Evolutionary conservation across 2,888 invertebrate genomes (phyloP), one percentile per base, ranked within the genome.

Genomic region (Ariolimax columbianus): DNA sequence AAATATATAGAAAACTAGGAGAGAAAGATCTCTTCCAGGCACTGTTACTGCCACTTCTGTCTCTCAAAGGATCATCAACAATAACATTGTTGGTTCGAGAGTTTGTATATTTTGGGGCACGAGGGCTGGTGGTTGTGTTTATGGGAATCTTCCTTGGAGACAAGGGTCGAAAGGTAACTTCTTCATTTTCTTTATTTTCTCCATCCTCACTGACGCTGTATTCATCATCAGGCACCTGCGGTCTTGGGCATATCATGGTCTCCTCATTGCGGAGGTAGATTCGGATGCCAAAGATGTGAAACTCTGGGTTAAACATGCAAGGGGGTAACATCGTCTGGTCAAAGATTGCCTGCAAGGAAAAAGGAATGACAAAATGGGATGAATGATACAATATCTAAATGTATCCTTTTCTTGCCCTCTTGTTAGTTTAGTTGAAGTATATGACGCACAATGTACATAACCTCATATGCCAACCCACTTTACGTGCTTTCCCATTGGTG

Each of bases 201-300:
- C 43, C 75, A 63, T 40, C 63, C 23, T 36, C 82, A 23, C 47
- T 73, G 33, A 77, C 55, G 63, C 47, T 38, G 38, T 66, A 66
- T 1, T 78, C 78, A 51, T 83, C 68, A 6, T 59, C 75, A 51
- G 43, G n/a, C 47, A 36, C 9, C n/a, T 78, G 51, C 26, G 33
- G 33, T 30, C 66, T 82, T 40, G 88, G 89, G 77, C 89, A 89
- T 77, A 85, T 82, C 85, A 89, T 90, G 38, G 88, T 88, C 68
- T 90, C 85, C 30, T 89, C 90, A 55, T 90, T 88, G 81, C 90
- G 90, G n/a, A 92, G 89, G 89, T 91, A 92, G 72, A 92, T 88
- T 63, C 91, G 91, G 55, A 91, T 88, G 63, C 92, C 92, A 84
- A 91, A 92, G 51, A 92, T 89, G 55, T 89, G 88, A 87, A 92